Percentiles rank a stretch among this genome's conserved stretches.
These are phyloP conservation scores for Syngnathus floridae DNA, from an alignment of 2,113 vertebrate genomes.

Conservation along the genomic window DNA sequence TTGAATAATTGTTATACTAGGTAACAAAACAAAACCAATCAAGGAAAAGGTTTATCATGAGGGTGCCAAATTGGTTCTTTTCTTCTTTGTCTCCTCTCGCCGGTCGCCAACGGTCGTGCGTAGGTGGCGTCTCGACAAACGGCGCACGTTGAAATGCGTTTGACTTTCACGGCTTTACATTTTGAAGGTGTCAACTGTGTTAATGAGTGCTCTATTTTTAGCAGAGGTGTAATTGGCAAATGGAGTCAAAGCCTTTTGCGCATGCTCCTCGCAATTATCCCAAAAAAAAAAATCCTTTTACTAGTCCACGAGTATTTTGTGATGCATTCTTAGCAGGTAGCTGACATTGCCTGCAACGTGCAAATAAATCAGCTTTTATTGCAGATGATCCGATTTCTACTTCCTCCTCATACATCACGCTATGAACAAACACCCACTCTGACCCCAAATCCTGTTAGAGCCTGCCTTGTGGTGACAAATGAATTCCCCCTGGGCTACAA, in stretches of 20 bases:
- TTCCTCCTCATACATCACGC: slow-evolving; percentile 39
- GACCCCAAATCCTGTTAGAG: slow-evolving; percentile 57
- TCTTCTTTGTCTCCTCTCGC: slow-evolving; percentile 44
- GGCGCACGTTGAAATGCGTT: background rate
- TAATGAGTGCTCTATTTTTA: background rate
- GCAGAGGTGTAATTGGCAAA: background rate
- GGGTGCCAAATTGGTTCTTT: slow-evolving; percentile 13
- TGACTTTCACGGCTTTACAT: background rate
- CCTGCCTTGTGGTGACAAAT: slow-evolving; percentile 14
- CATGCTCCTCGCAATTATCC: slow-evolving; percentile 11
- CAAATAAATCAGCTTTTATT: slow-evolving; percentile 55
- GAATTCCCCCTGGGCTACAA: slow-evolving; percentile 29
- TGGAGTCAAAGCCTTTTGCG: slow-evolving; percentile 7
- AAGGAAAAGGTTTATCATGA: slow-evolving; percentile 11
- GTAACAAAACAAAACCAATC: slow-evolving; percentile 2
- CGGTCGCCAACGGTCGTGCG: slow-evolving; percentile 11
- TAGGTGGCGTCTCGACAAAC: slow-evolving; percentile 18
- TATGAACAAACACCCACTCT: slow-evolving; percentile 49
- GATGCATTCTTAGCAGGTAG: slow-evolving; percentile 24
- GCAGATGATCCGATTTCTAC: slow-evolving; percentile 53
- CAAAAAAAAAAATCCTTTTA: slow-evolving; percentile 37
- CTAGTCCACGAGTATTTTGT: slow-evolving; percentile 21
- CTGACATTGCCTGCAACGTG: background rate
- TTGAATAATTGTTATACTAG: background rate
- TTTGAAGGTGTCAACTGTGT: background rate